These are phyloP conservation scores for Lampris megalopsis DNA, from an alignment of 2,113 vertebrate species.

Conservation along the genomic window DNA sequence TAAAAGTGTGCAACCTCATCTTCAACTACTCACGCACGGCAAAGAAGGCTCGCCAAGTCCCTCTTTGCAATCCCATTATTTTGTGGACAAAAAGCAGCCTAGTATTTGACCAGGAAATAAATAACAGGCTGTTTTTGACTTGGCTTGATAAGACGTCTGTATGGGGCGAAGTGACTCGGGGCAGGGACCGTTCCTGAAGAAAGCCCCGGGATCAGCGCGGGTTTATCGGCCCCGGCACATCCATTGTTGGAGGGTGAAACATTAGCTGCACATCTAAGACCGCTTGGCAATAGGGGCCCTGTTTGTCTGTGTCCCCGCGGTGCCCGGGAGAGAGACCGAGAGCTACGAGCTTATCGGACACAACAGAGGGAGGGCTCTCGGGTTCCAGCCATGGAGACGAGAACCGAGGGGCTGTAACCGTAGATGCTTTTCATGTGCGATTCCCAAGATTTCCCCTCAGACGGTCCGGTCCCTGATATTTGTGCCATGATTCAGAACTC, in stretches of 20 bases:
- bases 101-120: conserved; percentile 12
- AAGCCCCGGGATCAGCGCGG: conserved; percentile 46
- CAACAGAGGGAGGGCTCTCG: conserved; percentile 64
- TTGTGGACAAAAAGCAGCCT: conserved; percentile 1
- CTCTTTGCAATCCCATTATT: too few relatives aligned
- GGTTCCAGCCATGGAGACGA: conserved; percentile 54
- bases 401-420: conserved; percentile 70
- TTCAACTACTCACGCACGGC: too few relatives aligned
- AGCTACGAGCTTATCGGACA: conserved; percentile 50
- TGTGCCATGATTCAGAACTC: not conserved
- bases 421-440: conserved; percentile 59
- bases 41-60: too few relatives aligned
- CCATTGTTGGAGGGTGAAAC: conserved; percentile 73
- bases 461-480: conserved; percentile 1
- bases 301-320: conserved; percentile 45
- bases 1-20: too few relatives aligned
- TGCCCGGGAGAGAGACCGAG: conserved; percentile 67
- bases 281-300: conserved; percentile 49
- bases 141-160: conserved; percentile 7
- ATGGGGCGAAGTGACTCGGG: conserved; percentile 42
- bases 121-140: conserved; percentile 35
- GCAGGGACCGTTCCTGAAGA: conserved; percentile 51
- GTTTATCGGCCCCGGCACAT: conserved; percentile 37
- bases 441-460: conserved; percentile 45
- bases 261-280: conserved; percentile 67